These are phyloP conservation scores for Dasyurus viverrinus DNA, from an alignment of 2,113 vertebrate species.

Conservation along the genomic window DNA sequence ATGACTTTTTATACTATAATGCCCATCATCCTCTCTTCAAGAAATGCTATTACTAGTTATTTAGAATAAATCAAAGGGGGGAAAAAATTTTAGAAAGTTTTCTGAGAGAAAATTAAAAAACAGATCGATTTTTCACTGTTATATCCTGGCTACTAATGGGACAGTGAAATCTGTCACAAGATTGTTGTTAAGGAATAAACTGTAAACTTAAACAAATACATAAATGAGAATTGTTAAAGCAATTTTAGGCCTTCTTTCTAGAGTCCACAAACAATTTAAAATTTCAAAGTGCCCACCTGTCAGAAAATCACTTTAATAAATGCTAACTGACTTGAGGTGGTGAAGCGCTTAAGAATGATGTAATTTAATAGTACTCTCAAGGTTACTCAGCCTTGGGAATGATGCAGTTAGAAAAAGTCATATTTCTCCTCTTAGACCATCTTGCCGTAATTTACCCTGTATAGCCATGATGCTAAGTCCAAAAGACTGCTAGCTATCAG, in stretches of 20 bases:
- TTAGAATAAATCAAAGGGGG: slow-evolving; percentile 4
- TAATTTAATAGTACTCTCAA: too few relatives aligned
- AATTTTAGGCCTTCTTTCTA: slow-evolving; percentile 43
- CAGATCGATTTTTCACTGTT: background rate
- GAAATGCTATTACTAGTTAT: slow-evolving; percentile 25
- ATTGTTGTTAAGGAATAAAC: background rate
- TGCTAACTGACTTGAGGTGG: background rate
- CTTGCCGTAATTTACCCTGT: too few relatives aligned
- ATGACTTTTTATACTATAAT: slow-evolving; percentile 35
- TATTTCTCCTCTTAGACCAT: too few relatives aligned
- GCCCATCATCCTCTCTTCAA: slow-evolving; percentile 8
- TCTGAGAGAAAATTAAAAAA: background rate
- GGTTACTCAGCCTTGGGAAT: too few relatives aligned
- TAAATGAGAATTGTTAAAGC: background rate
- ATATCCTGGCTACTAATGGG: background rate
- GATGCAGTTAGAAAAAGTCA: too few relatives aligned
- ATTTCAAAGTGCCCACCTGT: background rate
- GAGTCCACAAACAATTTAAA: slow-evolving; percentile 39
- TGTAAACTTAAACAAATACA: background rate
- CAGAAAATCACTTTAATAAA: slow-evolving; percentile 50
- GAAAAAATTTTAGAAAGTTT: background rate
- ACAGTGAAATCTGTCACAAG: background rate
- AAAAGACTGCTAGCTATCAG: too few relatives aligned
- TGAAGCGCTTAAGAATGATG: too few relatives aligned
- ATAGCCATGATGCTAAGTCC: too few relatives aligned